Conservation (phyloP, 2,113 vertebrate genomes). For the Tyrannus savana region DNA sequence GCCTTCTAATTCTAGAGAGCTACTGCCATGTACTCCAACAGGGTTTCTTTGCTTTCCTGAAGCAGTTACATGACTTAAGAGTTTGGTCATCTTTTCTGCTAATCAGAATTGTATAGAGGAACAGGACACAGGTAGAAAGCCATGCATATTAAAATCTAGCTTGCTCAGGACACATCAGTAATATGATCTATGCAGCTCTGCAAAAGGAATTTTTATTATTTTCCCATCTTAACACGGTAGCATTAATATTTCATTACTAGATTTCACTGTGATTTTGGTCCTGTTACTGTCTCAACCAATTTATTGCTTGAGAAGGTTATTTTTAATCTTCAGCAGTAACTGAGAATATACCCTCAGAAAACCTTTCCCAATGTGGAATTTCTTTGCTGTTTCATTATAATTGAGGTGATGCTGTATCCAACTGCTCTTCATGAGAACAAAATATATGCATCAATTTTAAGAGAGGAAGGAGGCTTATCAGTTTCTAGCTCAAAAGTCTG, state of each 20-base stretch:
- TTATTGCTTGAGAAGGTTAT: slow-evolving; percentile 67
- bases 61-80: slow-evolving; percentile 48
- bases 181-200: background rate
- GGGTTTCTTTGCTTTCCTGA: slow-evolving; percentile 45
- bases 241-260: slow-evolving; percentile 72
- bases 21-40: slow-evolving; percentile 33
- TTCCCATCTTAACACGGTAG: slow-evolving; percentile 42
- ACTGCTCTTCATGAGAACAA: slow-evolving; percentile 29
- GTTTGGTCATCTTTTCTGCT: slow-evolving; percentile 37
- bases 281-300: slow-evolving; percentile 69
- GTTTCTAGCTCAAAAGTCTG: background rate
- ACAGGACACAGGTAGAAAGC: background rate
- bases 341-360: slow-evolving; percentile 63
- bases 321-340: slow-evolving; percentile 64
- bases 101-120: background rate
- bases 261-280: slow-evolving; percentile 66
- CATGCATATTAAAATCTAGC: background rate
- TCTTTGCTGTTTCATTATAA: slow-evolving; percentile 34
- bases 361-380: slow-evolving; percentile 46
- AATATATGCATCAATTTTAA: background rate
- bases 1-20: slow-evolving; percentile 43
- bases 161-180: background rate
- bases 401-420: slow-evolving; percentile 29
- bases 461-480: background rate
- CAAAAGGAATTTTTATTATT: slow-evolving; percentile 66